phyloP scores from a whole-genome alignment of 1,140 invertebrate genomes.

The Pararge aegeria region DNA sequence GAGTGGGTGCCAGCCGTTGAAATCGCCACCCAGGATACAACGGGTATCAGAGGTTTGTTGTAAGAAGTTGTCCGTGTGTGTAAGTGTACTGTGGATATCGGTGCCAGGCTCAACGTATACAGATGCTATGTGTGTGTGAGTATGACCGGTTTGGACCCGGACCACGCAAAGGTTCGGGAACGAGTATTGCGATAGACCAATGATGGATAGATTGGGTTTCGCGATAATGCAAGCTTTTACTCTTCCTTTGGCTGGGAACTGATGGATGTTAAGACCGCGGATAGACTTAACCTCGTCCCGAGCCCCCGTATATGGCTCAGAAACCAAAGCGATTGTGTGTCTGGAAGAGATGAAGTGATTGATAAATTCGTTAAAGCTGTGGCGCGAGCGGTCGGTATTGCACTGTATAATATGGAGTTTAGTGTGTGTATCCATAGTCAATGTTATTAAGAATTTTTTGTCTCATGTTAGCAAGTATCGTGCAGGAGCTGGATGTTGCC shows the following conservation, averaged over 20 bases:
- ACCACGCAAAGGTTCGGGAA: conserved; percentile 4
- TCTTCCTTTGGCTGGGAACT: not conserved
- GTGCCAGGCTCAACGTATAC: conserved; percentile 21
- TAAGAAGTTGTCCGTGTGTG: conserved; percentile 6
- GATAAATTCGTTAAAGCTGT: not conserved
- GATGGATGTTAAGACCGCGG: not conserved
- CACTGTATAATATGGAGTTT: not conserved
- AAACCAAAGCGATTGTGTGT: not conserved
- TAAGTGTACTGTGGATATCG: not conserved
- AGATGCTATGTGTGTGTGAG: conserved; percentile 5
- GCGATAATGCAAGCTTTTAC: conserved; percentile 17
- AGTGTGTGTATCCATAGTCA: conserved; percentile 22
- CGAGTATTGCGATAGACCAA: conserved; percentile 9
- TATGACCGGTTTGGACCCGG: not conserved
- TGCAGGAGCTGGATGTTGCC: conserved; percentile 17
- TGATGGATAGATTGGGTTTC: not conserved
- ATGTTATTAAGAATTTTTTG: not conserved
- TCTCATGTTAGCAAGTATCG: not conserved
- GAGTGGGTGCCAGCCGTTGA: conserved; percentile 18
- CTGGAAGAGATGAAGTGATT: not conserved
- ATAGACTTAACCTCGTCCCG: not conserved
- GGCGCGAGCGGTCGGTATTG: not conserved
- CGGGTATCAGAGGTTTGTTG: not conserved
- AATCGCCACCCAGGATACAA: conserved; percentile 12
- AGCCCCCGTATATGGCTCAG: conserved; percentile 9